Base-by-base conservation (phyloP, 1,140 invertebrate genomes). In the Anastatus disparis region DNA sequence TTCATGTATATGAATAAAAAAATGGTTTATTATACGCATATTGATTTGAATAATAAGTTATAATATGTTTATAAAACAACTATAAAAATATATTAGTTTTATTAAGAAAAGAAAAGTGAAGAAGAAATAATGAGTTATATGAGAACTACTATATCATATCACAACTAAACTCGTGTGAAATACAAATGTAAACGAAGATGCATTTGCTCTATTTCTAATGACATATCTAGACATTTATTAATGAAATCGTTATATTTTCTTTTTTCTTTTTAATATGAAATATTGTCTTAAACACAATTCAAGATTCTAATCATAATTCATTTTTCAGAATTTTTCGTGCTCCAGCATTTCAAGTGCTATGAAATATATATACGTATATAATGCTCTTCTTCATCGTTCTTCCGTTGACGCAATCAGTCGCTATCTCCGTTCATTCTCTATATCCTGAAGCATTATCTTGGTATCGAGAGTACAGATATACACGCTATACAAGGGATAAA, bases 351-450 rank as follows among this genome's bases (percentile, higher is more conserved):
- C 22, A 26, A 17, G n/a, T 31, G 58, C 22, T 12, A 15, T 31
- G 2, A 0, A 9, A 46, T 13, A 61, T 46, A 61, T 61, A n/a
- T n/a, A n/a, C n/a, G n/a, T n/a, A n/a, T n/a, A 46, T 61, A 58
- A 15, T 26, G 53, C 29, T 58, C 15, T 61, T 2, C 58, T 46
- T 46, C 58, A 61, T 61, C 58, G 58, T 26, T 61, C 58, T 20
- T n/a, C 58, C 24, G 42, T 61, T 40, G 58, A 29, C 58, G 58
- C 58, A 61, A 61, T 61, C 40, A 61, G 22, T 61, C 42, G 13
- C 58, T 61, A 26, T 61, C 40, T 46, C 40, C 9, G 22, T 61
- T 46, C 42, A 46, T 17, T 46, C 26, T 61, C 58, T 61, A 46
- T 46, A 61, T 46, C 26, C 40, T 20, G 13, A n/a, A 46, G 58